These are phyloP conservation scores for Rachycentron canadum DNA, from an alignment of 2,797 vertebrate species.

Conservation along the genomic window DNA sequence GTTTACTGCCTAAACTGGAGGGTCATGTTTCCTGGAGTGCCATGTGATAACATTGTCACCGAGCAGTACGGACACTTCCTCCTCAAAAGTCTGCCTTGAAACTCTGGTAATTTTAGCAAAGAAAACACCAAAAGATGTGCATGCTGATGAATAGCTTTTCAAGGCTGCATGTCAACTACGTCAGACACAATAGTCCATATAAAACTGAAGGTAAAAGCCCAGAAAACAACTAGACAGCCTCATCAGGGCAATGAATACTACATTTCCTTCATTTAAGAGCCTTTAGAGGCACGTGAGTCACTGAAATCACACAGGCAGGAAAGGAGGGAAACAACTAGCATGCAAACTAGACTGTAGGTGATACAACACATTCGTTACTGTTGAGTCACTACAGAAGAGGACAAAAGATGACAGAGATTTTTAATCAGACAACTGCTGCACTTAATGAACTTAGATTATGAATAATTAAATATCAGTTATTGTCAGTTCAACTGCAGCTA, in stretches of 20 bases:
- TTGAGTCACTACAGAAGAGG: conserved; percentile 15
- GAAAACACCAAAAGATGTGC: conserved; percentile 47
- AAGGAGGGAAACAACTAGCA: conserved; percentile 21
- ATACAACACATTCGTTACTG: not conserved
- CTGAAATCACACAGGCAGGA: conserved; percentile 55
- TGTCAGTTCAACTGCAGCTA: not conserved
- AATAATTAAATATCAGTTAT: not conserved
- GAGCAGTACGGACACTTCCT: conserved; percentile 50
- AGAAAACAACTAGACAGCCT: conserved; percentile 47
- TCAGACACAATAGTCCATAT: conserved; percentile 62
- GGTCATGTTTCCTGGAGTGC: conserved; percentile 65
- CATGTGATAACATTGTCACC: conserved; percentile 77
- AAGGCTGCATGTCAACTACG: conserved; percentile 46
- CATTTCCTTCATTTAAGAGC: conserved; percentile 61
- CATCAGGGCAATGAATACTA: conserved; percentile 39
- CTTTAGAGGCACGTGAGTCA: conserved; percentile 37
- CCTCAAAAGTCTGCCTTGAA: conserved; percentile 51
- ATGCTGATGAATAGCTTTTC: conserved; percentile 43
- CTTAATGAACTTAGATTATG: not conserved
- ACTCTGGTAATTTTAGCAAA: conserved; percentile 51
- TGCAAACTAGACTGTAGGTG: conserved; percentile 23
- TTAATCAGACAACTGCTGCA: not conserved
- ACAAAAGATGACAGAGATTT: not conserved
- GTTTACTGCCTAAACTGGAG: conserved; percentile 54
- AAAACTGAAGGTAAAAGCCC: conserved; percentile 55